These are phyloP conservation scores for Tetragonula carbonaria DNA, from an alignment of 2,888 invertebrate genomes.

Conservation along the genomic window DNA sequence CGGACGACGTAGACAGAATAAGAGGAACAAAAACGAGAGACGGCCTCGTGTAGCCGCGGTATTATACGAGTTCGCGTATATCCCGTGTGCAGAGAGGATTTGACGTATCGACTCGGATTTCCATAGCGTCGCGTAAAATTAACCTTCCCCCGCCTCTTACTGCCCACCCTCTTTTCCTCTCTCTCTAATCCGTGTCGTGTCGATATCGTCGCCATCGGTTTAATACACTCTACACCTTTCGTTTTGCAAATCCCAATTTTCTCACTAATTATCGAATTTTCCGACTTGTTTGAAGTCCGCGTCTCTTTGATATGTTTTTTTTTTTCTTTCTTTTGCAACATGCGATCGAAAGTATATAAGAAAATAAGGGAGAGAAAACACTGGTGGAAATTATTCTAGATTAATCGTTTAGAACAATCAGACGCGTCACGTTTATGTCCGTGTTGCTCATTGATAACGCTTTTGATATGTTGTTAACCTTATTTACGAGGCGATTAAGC, in stretches of 20 bases:
- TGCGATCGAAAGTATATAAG: slow-evolving; percentile 2
- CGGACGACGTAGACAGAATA: slow-evolving; percentile 70
- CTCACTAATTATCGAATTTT: not conserved
- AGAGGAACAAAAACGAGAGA: slow-evolving; percentile 67
- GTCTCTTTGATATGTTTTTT: not conserved
- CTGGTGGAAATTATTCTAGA: not conserved
- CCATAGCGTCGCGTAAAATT: slow-evolving; percentile 59
- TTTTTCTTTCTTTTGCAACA: not conserved
- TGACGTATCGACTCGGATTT: slow-evolving; percentile 66
- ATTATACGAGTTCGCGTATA: slow-evolving; percentile 61
- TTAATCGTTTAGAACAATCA: not conserved
- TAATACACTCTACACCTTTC: not conserved
- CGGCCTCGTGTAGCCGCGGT: slow-evolving; percentile 60
- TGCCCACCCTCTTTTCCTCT: not conserved
- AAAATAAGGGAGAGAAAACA: not conserved
- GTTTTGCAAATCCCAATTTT: not conserved
- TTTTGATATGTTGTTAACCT: slow-evolving; percentile 14
- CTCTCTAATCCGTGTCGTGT: slow-evolving; percentile 28
- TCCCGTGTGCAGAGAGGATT: slow-evolving; percentile 50
- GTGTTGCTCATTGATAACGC: not conserved
- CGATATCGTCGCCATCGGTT: slow-evolving; percentile 28
- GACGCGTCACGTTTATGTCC: too few relatives aligned
- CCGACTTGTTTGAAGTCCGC: not conserved
- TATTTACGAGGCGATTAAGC: slow-evolving; percentile 15
- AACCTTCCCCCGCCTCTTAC: slow-evolving; percentile 28